Evolutionary conservation across 2,113 vertebrate genomes (phyloP).

Genomic region (Heliornis fulica): DNA sequence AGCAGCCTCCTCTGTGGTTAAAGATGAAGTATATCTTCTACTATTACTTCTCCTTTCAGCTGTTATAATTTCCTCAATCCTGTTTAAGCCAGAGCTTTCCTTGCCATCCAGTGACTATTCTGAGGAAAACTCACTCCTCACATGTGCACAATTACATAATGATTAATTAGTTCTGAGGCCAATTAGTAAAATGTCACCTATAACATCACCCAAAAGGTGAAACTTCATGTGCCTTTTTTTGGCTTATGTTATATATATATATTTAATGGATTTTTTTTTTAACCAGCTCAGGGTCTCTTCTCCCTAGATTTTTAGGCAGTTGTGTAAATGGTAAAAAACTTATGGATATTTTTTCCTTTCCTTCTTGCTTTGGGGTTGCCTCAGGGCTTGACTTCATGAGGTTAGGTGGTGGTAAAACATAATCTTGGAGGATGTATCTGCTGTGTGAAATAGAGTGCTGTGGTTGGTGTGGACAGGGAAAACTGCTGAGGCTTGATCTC

Average conservation of each 20-base stretch:
- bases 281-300: not conserved
- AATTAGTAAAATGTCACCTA: not conserved
- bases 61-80: not conserved
- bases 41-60: conserved; percentile 9
- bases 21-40: conserved; percentile 14
- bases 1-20: conserved; percentile 17
- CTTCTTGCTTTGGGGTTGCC: not conserved
- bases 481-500: not conserved
- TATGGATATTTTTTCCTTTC: not conserved
- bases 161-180: conserved; percentile 20
- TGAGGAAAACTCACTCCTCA: conserved; percentile 2
- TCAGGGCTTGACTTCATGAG: not conserved
- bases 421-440: not conserved
- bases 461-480: not conserved
- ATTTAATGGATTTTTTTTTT: not conserved
- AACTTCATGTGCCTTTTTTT: not conserved
- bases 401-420: not conserved
- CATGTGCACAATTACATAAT: not conserved
- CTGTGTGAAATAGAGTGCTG: not conserved
- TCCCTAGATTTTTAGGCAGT: not conserved
- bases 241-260: not conserved
- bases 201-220: not conserved
- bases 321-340: not conserved
- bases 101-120: not conserved
- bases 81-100: not conserved